These are phyloP conservation scores for Nesidiocoris tenuis DNA, from an alignment of 2,888 invertebrate species.

Conservation along the genomic window DNA sequence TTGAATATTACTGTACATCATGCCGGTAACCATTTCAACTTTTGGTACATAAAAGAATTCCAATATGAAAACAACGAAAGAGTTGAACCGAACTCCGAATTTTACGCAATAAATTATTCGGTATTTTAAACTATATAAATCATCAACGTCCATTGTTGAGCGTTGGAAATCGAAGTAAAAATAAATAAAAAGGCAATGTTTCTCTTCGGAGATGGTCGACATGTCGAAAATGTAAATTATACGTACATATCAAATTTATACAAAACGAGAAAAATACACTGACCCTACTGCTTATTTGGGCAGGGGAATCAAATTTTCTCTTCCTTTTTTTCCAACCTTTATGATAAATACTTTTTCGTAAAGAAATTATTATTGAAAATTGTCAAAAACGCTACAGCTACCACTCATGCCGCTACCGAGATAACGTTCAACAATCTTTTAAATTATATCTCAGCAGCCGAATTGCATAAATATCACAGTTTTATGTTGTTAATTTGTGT, in stretches of 20 bases:
- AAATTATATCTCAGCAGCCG: slow-evolving; percentile 44
- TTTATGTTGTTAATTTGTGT: slow-evolving; percentile 44
- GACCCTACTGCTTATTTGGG: background rate
- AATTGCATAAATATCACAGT: slow-evolving; percentile 50
- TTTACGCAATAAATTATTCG: slow-evolving; percentile 45
- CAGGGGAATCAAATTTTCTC: slow-evolving; percentile 21
- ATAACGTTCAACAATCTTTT: slow-evolving; percentile 36
- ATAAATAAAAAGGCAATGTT: slow-evolving; percentile 21
- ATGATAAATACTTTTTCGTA: slow-evolving; percentile 14
- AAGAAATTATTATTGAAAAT: slow-evolving; percentile 29
- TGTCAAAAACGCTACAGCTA: slow-evolving; percentile 30
- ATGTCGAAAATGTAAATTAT: slow-evolving; percentile 32
- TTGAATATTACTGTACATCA: slow-evolving; percentile 49
- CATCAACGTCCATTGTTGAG: slow-evolving; percentile 32
- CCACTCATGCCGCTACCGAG: slow-evolving; percentile 37
- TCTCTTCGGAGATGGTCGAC: background rate
- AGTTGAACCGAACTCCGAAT: slow-evolving; percentile 26
- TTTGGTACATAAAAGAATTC: slow-evolving; percentile 50
- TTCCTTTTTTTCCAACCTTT: slow-evolving; percentile 14
- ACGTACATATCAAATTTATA: slow-evolving; percentile 3
- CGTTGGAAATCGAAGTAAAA: slow-evolving; percentile 15
- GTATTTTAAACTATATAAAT: slow-evolving; percentile 16
- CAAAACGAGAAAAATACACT: background rate
- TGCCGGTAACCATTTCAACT: slow-evolving; percentile 50
- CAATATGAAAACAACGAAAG: slow-evolving; percentile 41